Base-by-base conservation (phyloP, 2,888 invertebrate genomes). In the Drosophila colorata region DNA sequence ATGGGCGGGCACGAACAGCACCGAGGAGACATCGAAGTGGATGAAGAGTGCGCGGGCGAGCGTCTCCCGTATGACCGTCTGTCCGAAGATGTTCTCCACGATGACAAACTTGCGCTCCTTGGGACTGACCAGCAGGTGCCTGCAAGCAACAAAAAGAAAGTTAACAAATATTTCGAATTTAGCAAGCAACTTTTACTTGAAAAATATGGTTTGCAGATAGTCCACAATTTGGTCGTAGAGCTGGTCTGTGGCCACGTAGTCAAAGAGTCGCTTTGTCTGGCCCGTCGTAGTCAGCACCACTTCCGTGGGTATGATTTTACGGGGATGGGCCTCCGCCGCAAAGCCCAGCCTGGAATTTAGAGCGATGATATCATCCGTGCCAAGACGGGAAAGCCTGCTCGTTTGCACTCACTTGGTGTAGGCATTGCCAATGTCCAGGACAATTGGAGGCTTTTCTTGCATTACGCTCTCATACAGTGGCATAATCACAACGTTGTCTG, bases 51-150 rank as follows among this genome's bases (percentile, higher is more conserved):
- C 98, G 91, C 96, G 96, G 0, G 98, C 98, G 9, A 99, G 93
- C 0, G 96, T 96, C 88, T 98, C 96, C 66, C 98, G 93, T 90
- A 98, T 96, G 57, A 95, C 92, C 0, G 97, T 96, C 4, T 95
- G 96, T 33, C 96, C 95, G 18, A 99, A 94, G 11, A 98, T 93
- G 4, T 97, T 98, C 92, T 99, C 99, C 18, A 99, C 95, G 31
- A 99, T 94, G 5, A 99, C 96, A 35, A 99, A 95, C 90, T 97
- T 96, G 20, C 98, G 94, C 87, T 98, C 98, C 92, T 98, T 98
- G 0, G 99, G 98, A 90, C 97, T 98, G 46, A 98, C 96, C 48
- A 98, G 93, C 31, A 98, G 94, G 91, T 98, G 95, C 83, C 98
- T 98, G 90, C 43, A 61, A 58, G 2, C 28, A 53, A 2, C 0